These are phyloP conservation scores for Dascyllus trimaculatus DNA, from an alignment of 2,113 vertebrate genomes.

Conservation along the genomic window DNA sequence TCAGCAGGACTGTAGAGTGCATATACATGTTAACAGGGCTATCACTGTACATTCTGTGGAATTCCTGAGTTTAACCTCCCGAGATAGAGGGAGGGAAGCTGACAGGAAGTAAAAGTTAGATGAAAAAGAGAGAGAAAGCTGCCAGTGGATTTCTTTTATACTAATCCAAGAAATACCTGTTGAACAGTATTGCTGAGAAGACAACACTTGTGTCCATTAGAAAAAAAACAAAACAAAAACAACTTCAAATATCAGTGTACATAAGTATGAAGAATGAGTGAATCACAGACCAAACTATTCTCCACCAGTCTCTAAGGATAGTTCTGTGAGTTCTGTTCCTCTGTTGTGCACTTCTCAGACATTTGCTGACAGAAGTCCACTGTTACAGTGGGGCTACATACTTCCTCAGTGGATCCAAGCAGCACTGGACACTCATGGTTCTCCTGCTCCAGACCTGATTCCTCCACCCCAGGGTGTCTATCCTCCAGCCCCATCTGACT, in stretches of 20 bases:
- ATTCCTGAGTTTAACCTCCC: slow-evolving; percentile 97
- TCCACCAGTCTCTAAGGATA: slow-evolving; percentile 82
- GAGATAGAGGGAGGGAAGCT: slow-evolving; percentile 89
- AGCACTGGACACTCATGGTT: slow-evolving; percentile 81
- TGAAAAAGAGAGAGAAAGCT: slow-evolving; percentile 57
- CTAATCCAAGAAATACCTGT: slow-evolving; percentile 73
- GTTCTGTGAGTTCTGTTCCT: slow-evolving; percentile 90
- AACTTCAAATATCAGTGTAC: slow-evolving; percentile 54
- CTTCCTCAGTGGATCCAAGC: slow-evolving; percentile 86
- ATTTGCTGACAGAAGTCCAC: slow-evolving; percentile 98
- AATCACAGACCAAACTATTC: too few species aligned
- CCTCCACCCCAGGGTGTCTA: slow-evolving; percentile 1
- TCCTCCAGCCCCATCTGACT: slow-evolving; percentile 64
- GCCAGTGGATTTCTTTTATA: slow-evolving; percentile 65
- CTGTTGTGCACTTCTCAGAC: slow-evolving; percentile 97
- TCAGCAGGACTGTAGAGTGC: slow-evolving; percentile 63
- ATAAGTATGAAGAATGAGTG: slow-evolving; percentile 40
- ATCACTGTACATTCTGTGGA: slow-evolving; percentile 93
- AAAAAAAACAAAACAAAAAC: slow-evolving; percentile 47
- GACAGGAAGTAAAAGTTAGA: slow-evolving; percentile 44
- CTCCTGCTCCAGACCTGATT: slow-evolving; percentile 65
- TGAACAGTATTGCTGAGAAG: slow-evolving; percentile 80
- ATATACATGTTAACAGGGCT: slow-evolving; percentile 48
- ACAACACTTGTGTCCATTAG: slow-evolving; percentile 70
- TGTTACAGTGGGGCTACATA: slow-evolving; percentile 91